These are phyloP conservation scores for Elephantulus edwardii DNA, from an alignment of 2,113 vertebrate genomes.

Conservation along the genomic window DNA sequence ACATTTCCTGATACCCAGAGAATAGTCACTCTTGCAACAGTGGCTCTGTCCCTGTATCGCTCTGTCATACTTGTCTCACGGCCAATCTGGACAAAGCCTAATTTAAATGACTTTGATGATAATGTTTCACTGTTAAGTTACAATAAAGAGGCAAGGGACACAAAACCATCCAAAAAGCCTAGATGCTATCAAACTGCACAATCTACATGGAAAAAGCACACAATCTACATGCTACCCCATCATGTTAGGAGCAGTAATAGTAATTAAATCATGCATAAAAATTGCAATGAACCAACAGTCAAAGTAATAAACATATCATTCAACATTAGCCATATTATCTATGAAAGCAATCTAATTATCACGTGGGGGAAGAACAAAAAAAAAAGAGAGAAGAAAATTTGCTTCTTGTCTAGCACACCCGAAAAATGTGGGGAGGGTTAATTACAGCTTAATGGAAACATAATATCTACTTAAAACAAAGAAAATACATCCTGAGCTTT, in stretches of 20 bases:
- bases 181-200: not conserved
- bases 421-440: constrained; percentile 42
- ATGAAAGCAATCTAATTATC: constrained; percentile 59
- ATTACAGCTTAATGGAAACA: constrained; percentile 67
- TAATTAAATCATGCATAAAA: constrained; percentile 8
- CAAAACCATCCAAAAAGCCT: not conserved
- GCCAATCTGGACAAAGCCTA: not conserved
- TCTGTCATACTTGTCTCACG: not conserved
- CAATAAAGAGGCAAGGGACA: not conserved
- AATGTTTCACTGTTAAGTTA: not conserved
- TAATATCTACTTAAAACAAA: constrained; percentile 61
- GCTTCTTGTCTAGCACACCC: constrained; percentile 55
- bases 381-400: constrained; percentile 38
- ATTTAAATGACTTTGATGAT: constrained; percentile 17
- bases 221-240: no score
- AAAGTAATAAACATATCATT: constrained; percentile 40
- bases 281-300: constrained; percentile 22
- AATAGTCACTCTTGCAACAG: not conserved
- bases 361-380: constrained; percentile 16
- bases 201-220: not conserved
- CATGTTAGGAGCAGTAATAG: not conserved
- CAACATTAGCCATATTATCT: constrained; percentile 33
- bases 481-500: constrained; percentile 64
- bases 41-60: not conserved
- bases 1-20: not conserved